Percentiles rank a stretch among this genome's conserved stretches.
Conservation (phyloP, 2,888 invertebrate species). For the Xylota segnis region DNA sequence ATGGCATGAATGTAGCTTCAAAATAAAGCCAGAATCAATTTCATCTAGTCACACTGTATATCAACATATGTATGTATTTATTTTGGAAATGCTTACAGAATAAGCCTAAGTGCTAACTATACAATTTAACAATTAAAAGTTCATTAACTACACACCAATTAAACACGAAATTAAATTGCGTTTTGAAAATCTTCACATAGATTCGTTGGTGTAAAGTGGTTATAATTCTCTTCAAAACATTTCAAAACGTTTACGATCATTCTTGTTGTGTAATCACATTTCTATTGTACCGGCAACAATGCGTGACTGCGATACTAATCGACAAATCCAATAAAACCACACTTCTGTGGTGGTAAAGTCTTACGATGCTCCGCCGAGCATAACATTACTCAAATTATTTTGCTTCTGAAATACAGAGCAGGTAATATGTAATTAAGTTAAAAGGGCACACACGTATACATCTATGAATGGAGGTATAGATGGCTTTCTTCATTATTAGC, state of each 20-base stretch:
- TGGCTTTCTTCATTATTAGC: slow-evolving; percentile 11
- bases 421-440: slow-evolving; percentile 39
- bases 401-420: slow-evolving; percentile 36
- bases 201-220: slow-evolving; percentile 13
- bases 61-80: no score
- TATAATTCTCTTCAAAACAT: slow-evolving; percentile 28
- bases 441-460: slow-evolving; percentile 22
- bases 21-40: no score
- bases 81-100: background rate
- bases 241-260: slow-evolving; percentile 1
- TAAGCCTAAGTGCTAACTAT: no score
- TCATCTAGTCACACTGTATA: no score
- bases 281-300: slow-evolving; percentile 45
- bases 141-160: background rate
- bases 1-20: no score
- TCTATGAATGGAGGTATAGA: background rate
- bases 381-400: slow-evolving; percentile 62
- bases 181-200: background rate
- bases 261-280: slow-evolving; percentile 40
- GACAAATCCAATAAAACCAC: slow-evolving; percentile 52
- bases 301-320: slow-evolving; percentile 66
- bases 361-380: slow-evolving; percentile 57
- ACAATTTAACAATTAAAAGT: no score
- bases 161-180: background rate
- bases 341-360: slow-evolving; percentile 27